Conservation (phyloP, 2,888 invertebrate genomes). For the Drosophila nigritarsus region DNA sequence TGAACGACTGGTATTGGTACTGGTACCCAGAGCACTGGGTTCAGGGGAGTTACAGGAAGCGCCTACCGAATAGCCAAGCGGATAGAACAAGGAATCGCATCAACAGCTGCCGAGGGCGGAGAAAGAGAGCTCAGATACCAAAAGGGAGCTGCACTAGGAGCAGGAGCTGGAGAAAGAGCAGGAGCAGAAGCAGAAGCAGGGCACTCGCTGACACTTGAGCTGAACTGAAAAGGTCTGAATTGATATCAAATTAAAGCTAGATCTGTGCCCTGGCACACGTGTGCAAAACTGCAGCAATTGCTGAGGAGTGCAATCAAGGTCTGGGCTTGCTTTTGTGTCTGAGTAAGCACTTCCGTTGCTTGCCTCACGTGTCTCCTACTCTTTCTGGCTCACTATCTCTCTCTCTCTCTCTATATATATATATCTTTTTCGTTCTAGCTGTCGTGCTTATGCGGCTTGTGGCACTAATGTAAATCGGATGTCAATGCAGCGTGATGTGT, state of each 20-base stretch:
- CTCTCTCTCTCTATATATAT: background rate
- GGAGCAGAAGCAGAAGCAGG: conserved; percentile 15
- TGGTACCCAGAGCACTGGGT: conserved; percentile 17
- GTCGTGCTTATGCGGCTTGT: conserved; percentile 28
- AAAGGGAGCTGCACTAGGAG: background rate
- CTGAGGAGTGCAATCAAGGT: conserved; percentile 43
- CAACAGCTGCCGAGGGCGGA: conserved; percentile 56
- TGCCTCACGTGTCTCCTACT: conserved; percentile 54
- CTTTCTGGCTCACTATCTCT: conserved; percentile 7
- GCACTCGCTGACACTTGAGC: conserved; percentile 76
- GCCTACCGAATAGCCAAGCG: conserved; percentile 67
- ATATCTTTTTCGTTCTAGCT: background rate
- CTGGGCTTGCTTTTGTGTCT: conserved; percentile 19
- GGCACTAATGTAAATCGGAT: conserved; percentile 84
- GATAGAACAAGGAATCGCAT: conserved; percentile 16
- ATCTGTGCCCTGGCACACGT: conserved; percentile 62
- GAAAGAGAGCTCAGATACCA: conserved; percentile 15
- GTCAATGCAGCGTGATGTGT: conserved; percentile 82
- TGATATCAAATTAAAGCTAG: conserved; percentile 73
- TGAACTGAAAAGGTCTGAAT: conserved; percentile 42
- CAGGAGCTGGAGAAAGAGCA: background rate
- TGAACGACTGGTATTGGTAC: conserved; percentile 32
- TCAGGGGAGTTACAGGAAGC: conserved; percentile 83
- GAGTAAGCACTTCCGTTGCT: conserved; percentile 66
- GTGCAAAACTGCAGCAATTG: conserved; percentile 51